Percentiles rank a stretch among this genome's conserved stretches.
Conservation (phyloP, 2,797 vertebrate genomes). For the Ptychobarbus kaznakovi region DNA sequence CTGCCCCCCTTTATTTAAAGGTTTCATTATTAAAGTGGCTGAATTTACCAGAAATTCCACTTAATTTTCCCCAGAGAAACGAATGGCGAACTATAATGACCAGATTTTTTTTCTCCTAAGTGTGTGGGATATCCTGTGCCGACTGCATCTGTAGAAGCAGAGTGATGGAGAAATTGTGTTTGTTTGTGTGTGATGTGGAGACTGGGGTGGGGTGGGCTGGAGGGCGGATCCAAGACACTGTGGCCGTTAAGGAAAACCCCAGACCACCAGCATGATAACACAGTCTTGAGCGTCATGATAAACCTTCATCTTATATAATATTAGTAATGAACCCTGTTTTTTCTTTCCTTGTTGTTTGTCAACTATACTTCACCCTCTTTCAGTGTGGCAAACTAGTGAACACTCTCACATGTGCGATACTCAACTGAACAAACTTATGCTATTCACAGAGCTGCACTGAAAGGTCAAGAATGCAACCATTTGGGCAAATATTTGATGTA, state of each 20-base stretch:
- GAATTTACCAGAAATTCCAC: not conserved
- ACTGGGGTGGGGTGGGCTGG: not conserved
- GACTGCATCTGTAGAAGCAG: not conserved
- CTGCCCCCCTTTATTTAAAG: not conserved
- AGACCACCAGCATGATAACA: constrained; percentile 41
- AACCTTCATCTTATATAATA: not conserved
- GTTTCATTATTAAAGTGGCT: not conserved
- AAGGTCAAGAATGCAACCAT: constrained; percentile 13
- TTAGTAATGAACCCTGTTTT: not conserved
- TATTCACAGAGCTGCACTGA: constrained; percentile 48
- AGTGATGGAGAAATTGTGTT: not conserved
- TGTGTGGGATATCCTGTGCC: not conserved
- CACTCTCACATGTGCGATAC: constrained; percentile 28
- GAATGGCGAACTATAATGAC: not conserved
- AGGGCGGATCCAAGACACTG: not conserved
- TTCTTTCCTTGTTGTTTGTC: not conserved
- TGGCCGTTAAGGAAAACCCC: constrained; percentile 23
- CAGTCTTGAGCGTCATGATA: constrained; percentile 41
- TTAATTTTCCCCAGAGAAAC: not conserved
- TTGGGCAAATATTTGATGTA: constrained; percentile 50
- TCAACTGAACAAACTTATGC: constrained; percentile 13
- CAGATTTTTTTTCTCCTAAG: not conserved
- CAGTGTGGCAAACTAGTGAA: constrained; percentile 1
- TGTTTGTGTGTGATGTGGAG: constrained; percentile 15
- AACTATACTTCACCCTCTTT: constrained; percentile 10